A percentile compares a stretch with the other conserved stretches of the same genome.
phyloP scores from a whole-genome alignment of 2,113 vertebrate species.

The Perccottus glenii region DNA sequence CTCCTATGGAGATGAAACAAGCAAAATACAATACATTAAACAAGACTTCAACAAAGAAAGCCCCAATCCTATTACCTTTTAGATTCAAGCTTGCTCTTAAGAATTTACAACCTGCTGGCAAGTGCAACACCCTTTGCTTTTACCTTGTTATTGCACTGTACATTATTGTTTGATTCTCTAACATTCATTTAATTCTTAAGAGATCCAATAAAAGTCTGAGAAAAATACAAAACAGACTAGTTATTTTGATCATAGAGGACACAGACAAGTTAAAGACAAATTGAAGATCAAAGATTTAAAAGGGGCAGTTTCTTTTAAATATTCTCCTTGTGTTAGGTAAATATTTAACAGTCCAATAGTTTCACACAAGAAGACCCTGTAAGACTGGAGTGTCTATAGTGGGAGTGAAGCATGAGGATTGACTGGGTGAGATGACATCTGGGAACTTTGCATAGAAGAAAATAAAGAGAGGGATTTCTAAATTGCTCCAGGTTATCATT shows the following conservation, averaged over 20 bases:
- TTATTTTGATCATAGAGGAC: slow-evolving; percentile 78
- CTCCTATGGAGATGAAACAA: slow-evolving; percentile 50
- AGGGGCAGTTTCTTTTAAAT: slow-evolving; percentile 72
- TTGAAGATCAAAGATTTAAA: slow-evolving; percentile 61
- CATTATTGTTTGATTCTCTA: slow-evolving; percentile 25
- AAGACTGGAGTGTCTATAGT: slow-evolving; percentile 74
- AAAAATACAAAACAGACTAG: slow-evolving; percentile 20
- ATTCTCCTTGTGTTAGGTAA: slow-evolving; percentile 16
- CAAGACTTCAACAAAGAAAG: slow-evolving; percentile 14
- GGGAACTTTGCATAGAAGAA: slow-evolving; percentile 50
- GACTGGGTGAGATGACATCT: slow-evolving; percentile 23
- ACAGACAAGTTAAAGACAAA: slow-evolving; percentile 35
- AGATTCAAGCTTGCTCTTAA: slow-evolving; percentile 74
- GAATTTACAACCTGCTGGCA: slow-evolving; percentile 38
- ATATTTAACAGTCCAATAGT: slow-evolving; percentile 21
- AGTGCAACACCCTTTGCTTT: slow-evolving; percentile 47
- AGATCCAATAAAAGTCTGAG: slow-evolving; percentile 2
- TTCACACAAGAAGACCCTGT: slow-evolving; percentile 30
- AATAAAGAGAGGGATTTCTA: slow-evolving; percentile 2
- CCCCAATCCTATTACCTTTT: slow-evolving; percentile 8
- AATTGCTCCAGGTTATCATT: slow-evolving; percentile 18
- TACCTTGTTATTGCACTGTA: slow-evolving; percentile 30
- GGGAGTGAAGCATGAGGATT: slow-evolving; percentile 66
- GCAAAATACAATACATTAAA: slow-evolving; percentile 29
- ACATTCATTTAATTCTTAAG: slow-evolving; percentile 9